A percentile compares a stretch with the other conserved stretches of the same genome.
phyloP scores from a whole-genome alignment of 2,113 vertebrate species.

The Hippocampus barbouri region DNA sequence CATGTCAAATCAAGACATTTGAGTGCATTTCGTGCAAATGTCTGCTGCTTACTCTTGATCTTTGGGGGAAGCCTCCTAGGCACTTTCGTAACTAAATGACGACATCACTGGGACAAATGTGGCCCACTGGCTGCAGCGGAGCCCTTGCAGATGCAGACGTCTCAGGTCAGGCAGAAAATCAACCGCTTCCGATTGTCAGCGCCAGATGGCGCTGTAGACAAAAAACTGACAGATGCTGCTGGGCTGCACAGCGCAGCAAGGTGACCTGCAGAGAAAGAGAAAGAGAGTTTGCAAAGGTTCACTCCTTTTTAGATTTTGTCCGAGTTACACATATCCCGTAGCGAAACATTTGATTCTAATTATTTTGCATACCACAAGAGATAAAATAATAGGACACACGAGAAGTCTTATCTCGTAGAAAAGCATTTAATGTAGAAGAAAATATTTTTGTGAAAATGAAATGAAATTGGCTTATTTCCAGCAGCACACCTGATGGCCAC shows the following conservation, averaged over 20 bases:
- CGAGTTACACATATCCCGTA: no score
- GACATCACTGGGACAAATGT: not conserved
- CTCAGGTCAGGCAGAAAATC: constrained; percentile 11
- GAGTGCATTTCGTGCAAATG: constrained; percentile 8
- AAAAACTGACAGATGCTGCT: constrained; percentile 45
- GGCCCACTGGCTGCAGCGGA: constrained; percentile 21
- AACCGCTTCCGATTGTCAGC: constrained; percentile 22
- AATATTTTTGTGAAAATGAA: no score
- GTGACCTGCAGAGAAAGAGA: constrained; percentile 43
- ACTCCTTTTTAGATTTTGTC: no score
- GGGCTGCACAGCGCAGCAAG: not conserved
- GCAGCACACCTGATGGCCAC: no score
- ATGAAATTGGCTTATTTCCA: no score
- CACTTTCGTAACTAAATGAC: constrained; percentile 37
- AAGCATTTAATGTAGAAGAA: no score
- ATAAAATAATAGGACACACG: no score
- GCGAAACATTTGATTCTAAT: no score
- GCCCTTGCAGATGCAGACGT: constrained; percentile 10
- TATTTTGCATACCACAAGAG: no score
- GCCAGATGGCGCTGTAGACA: constrained; percentile 26
- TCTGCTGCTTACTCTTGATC: not conserved
- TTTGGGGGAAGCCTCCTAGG: constrained; percentile 31
- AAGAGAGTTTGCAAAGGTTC: no score
- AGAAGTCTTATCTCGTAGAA: no score
- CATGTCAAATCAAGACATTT: not conserved